A percentile compares a stretch with the other conserved stretches of the same genome.
phyloP scores from a whole-genome alignment of 2,797 vertebrate genomes.

The Ctenopoma multispine region DNA sequence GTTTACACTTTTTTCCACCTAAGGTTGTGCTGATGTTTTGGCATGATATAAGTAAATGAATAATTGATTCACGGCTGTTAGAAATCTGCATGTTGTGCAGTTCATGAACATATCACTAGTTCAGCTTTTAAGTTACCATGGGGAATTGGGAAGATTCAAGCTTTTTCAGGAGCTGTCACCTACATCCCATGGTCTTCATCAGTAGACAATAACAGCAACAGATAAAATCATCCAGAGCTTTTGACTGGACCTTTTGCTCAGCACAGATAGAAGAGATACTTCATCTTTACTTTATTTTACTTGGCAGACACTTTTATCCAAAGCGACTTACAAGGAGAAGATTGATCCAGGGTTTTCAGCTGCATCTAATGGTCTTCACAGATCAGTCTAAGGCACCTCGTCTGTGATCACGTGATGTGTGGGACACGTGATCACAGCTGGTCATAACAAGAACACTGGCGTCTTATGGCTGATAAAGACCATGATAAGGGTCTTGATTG shows the following conservation, averaged over 20 bases:
- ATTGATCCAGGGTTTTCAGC: too few relatives aligned
- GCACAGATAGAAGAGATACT: too few relatives aligned
- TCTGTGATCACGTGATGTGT: background rate
- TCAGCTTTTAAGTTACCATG: background rate
- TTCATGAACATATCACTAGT: background rate
- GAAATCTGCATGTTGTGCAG: background rate
- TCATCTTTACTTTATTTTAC: too few relatives aligned
- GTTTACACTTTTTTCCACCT: conserved; percentile 8
- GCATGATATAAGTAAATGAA: background rate
- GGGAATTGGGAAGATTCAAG: background rate
- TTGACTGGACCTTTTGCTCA: too few relatives aligned
- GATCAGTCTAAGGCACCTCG: background rate
- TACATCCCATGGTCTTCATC: background rate
- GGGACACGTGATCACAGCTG: background rate
- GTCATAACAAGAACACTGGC: background rate
- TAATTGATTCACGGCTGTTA: background rate
- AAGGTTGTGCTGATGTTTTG: background rate
- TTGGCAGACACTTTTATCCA: too few relatives aligned
- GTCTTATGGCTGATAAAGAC: background rate
- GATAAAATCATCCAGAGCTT: too few relatives aligned
- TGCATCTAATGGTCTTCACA: too few relatives aligned
- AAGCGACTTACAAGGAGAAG: too few relatives aligned
- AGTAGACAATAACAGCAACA: too few relatives aligned
- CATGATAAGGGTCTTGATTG: background rate
- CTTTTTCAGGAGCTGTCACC: background rate